Evolutionary conservation across 2,797 vertebrate genomes (phyloP).

Genomic region (Cheirogaleus major): DNA sequence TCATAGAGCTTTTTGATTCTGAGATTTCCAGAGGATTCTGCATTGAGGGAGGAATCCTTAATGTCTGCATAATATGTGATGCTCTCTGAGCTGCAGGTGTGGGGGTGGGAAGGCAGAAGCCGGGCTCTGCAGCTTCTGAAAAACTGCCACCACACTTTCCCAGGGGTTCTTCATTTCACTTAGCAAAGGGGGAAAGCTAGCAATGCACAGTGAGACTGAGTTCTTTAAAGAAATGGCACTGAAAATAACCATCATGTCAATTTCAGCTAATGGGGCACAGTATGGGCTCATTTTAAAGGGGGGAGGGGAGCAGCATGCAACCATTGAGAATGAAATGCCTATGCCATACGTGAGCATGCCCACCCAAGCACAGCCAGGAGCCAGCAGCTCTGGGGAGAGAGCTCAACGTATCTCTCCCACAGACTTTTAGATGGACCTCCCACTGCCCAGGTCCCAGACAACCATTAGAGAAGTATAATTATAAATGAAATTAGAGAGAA

Average conservation of each 20-base stretch:
- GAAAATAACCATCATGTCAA: conserved; percentile 75
- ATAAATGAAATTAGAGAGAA: conserved; percentile 40
- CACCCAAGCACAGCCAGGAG: conserved; percentile 43
- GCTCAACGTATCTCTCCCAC: background rate
- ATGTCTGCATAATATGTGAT: conserved; percentile 43
- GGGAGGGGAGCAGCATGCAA: conserved; percentile 45
- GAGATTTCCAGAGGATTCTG: conserved; percentile 76
- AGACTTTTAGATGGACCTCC: background rate
- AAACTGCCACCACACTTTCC: conserved; percentile 60
- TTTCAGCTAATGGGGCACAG: conserved; percentile 75
- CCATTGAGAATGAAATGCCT: conserved; percentile 33
- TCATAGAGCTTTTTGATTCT: conserved; percentile 71
- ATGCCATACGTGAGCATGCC: conserved; percentile 19
- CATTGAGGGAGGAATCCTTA: conserved; percentile 70
- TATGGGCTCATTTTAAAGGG: conserved; percentile 66
- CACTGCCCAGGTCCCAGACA: background rate
- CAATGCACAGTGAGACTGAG: background rate
- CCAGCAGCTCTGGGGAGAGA: background rate
- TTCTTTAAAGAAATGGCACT: conserved; percentile 69
- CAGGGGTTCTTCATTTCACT: conserved; percentile 58
- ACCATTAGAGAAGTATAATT: conserved; percentile 54
- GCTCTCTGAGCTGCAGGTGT: conserved; percentile 39
- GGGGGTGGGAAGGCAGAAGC: background rate
- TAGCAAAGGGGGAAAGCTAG: conserved; percentile 33
- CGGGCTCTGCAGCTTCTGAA: conserved; percentile 23